phyloP scores from a whole-genome alignment of 2,888 invertebrate species.

The Acanthopleura granulata region DNA sequence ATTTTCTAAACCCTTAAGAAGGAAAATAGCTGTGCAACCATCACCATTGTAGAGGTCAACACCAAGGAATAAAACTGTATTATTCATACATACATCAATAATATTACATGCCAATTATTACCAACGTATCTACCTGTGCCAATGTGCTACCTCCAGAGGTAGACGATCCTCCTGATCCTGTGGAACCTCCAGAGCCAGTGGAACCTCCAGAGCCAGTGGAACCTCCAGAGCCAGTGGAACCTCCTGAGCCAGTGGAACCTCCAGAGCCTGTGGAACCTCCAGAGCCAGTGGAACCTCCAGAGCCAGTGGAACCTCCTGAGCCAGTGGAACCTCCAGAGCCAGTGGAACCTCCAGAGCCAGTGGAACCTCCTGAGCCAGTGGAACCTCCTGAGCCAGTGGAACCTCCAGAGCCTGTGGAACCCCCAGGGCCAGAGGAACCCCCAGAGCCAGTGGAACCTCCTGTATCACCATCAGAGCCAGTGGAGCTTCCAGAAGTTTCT shows the following conservation, averaged over 20 bases:
- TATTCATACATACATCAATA: too few species aligned
- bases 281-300: neutral
- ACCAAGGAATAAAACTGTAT: too few species aligned
- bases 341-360: too few species aligned
- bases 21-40: too few species aligned
- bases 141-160: neutral
- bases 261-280: neutral
- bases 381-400: neutral
- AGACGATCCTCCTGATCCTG: neutral
- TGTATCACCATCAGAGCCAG: too few species aligned
- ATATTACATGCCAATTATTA: neutral
- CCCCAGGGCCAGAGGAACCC: neutral
- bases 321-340: too few species aligned
- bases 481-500: too few species aligned
- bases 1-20: too few species aligned
- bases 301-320: neutral
- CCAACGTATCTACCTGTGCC: neutral
- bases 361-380: too few species aligned
- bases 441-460: neutral
- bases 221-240: neutral
- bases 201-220: neutral
- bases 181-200: neutral
- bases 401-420: slow-evolving; percentile 2
- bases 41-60: too few species aligned
- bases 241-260: neutral